phyloP scores from a whole-genome alignment of 2,797 vertebrate species.

The Carcharodon carcharias region DNA sequence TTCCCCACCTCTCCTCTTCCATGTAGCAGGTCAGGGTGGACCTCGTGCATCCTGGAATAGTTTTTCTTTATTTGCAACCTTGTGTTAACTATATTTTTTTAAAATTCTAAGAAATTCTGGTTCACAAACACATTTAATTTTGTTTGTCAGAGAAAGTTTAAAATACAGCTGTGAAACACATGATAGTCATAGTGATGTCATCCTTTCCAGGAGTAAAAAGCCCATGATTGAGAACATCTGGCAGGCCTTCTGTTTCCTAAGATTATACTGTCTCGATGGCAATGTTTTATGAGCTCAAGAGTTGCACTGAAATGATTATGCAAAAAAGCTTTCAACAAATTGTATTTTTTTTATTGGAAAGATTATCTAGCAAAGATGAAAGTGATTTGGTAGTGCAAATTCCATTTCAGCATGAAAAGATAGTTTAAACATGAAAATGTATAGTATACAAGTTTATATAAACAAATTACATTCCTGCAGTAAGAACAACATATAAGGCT shows the following conservation, averaged over 20 bases:
- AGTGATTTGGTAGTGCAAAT: constrained; percentile 28
- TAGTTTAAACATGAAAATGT: constrained; percentile 20
- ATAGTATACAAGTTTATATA: background rate
- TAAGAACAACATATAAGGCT: background rate
- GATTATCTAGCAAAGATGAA: background rate
- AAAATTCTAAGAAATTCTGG: background rate
- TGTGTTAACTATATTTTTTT: background rate
- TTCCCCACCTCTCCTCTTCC: background rate
- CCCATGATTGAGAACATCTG: background rate
- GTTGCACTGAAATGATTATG: background rate
- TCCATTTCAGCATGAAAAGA: constrained; percentile 18
- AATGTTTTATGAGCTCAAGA: background rate
- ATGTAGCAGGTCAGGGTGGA: background rate
- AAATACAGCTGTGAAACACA: constrained; percentile 28
- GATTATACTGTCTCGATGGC: background rate
- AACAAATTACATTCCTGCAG: constrained; percentile 6
- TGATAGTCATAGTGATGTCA: background rate
- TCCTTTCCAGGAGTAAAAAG: background rate
- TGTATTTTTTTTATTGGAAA: background rate
- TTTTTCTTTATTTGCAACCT: background rate
- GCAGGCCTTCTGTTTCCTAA: background rate
- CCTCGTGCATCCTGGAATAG: background rate
- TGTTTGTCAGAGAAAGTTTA: background rate
- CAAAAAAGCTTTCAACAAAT: background rate
- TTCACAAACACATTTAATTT: background rate